Evolutionary conservation across 2,888 invertebrate species (phyloP).

Genomic region (Yponomeuta sedellus): DNA sequence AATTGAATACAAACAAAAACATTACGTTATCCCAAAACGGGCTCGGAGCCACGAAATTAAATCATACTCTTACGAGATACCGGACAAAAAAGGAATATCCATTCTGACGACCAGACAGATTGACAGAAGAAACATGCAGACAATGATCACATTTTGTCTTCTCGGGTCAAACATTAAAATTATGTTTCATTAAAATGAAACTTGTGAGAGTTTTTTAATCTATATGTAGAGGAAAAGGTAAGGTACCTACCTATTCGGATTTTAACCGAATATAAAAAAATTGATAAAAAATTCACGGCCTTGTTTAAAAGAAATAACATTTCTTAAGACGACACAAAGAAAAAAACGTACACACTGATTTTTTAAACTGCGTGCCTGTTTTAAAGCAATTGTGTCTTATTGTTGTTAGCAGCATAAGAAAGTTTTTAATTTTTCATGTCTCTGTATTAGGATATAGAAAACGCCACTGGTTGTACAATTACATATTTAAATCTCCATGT

Average conservation of each 20-base stretch:
- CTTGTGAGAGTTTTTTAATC: neutral
- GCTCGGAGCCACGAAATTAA: neutral
- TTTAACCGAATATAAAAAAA: no score
- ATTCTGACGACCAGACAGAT: conserved; percentile 12
- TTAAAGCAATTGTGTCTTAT: no score
- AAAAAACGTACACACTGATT: no score
- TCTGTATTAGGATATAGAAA: no score
- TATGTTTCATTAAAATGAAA: neutral
- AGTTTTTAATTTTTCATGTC: no score
- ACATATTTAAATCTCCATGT: no score
- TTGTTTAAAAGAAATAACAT: no score
- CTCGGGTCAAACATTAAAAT: conserved; percentile 1
- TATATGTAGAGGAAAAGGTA: neutral
- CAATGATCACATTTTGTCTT: conserved; percentile 14
- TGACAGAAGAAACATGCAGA: conserved; percentile 10
- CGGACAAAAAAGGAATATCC: neutral
- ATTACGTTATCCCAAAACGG: neutral
- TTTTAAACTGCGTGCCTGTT: no score
- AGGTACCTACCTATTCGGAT: neutral
- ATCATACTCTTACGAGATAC: conserved; percentile 1
- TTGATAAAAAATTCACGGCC: no score
- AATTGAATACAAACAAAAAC: neutral
- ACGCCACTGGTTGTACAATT: no score
- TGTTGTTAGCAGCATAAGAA: no score
- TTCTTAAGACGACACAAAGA: no score